Conservation (phyloP, 2,888 invertebrate genomes). For the Pterostichus niger region DNA sequence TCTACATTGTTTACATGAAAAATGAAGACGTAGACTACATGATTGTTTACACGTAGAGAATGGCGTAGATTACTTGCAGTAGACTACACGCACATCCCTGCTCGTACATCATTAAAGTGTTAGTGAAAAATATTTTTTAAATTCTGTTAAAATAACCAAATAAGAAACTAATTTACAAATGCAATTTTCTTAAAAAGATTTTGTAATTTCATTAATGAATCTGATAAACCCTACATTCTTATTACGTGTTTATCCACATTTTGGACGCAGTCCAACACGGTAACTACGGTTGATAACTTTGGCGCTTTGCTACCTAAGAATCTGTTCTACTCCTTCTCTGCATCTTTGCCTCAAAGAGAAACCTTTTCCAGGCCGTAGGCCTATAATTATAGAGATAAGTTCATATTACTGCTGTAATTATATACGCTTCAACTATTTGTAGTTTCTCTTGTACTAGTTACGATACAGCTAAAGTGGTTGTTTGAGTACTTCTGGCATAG, state of each 20-base stretch:
- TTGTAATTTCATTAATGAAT: neutral
- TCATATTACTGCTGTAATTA: conserved; percentile 31
- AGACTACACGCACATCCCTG: too few relatives aligned
- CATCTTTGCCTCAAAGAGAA: conserved; percentile 1
- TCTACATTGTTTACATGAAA: too few relatives aligned
- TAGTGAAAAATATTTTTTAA: too few relatives aligned
- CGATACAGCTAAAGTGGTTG: neutral
- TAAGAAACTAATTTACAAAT: neutral
- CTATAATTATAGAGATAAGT: conserved; percentile 20
- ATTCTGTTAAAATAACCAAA: neutral
- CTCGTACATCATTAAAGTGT: too few relatives aligned
- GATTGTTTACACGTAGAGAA: too few relatives aligned
- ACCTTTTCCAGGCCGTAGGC: neutral
- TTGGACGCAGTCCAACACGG: neutral
- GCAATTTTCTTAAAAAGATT: too few relatives aligned
- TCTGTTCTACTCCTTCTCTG: neutral
- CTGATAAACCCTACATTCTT: neutral
- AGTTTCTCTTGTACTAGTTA: neutral
- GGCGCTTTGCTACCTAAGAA: neutral
- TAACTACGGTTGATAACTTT: neutral
- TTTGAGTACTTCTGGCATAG: neutral
- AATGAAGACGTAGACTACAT: too few relatives aligned
- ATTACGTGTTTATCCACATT: neutral
- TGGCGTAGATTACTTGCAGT: too few relatives aligned
- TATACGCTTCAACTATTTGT: neutral